These are phyloP conservation scores for Euura saliciscinereae DNA, from an alignment of 1,140 invertebrate genomes.

Conservation along the genomic window DNA sequence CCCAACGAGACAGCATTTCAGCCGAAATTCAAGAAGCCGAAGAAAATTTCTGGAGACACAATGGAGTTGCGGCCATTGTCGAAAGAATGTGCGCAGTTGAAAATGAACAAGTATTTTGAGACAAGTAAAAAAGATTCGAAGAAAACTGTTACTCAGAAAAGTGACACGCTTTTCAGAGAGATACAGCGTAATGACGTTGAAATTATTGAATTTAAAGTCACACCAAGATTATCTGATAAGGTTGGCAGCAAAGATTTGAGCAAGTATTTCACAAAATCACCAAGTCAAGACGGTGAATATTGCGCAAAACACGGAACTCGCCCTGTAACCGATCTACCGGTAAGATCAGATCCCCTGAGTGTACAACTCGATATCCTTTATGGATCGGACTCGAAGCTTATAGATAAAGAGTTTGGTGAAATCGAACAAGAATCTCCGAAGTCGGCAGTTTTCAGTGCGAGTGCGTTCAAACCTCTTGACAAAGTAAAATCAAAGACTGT, in stretches of 20 bases:
- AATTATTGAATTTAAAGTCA: constrained; percentile 33
- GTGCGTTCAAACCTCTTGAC: too few relatives aligned
- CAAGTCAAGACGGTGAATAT: constrained; percentile 7
- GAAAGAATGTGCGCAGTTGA: constrained; percentile 43
- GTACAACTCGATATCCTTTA: constrained; percentile 11
- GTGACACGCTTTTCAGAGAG: constrained; percentile 11
- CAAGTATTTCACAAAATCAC: constrained; percentile 45
- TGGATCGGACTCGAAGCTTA: neutral
- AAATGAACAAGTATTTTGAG: constrained; percentile 52
- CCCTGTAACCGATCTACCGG: neutral
- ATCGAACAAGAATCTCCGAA: constrained; percentile 26
- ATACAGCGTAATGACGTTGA: neutral
- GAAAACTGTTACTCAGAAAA: constrained; percentile 16
- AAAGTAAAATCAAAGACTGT: neutral
- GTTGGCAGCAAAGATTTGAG: constrained; percentile 46
- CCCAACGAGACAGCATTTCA: constrained; percentile 5
- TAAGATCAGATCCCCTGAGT: constrained; percentile 8
- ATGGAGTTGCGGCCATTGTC: constrained; percentile 44
- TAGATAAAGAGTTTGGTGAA: constrained; percentile 25
- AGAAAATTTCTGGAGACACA: constrained; percentile 37
- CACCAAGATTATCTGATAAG: constrained; percentile 46
- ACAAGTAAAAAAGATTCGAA: constrained; percentile 15
- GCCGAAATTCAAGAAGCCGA: constrained; percentile 45
- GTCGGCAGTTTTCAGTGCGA: too few relatives aligned
- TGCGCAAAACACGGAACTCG: neutral